Evolutionary conservation across 2,888 invertebrate species (phyloP).

Genomic region (Sarcophaga variegata): DNA sequence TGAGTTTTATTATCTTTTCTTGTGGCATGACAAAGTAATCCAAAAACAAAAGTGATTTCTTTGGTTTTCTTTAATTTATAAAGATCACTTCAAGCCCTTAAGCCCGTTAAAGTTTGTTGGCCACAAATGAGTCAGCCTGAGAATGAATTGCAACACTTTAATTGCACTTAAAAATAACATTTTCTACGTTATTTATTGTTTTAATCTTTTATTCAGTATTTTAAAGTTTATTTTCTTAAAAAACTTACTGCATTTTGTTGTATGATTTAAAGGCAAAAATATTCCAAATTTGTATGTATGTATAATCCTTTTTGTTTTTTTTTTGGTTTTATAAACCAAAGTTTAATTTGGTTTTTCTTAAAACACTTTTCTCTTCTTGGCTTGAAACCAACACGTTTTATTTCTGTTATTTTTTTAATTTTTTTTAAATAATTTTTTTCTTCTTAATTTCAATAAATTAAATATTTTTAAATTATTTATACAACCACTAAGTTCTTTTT

Average conservation of each 20-base stretch:
- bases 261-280: not conserved
- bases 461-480: conserved; percentile 12
- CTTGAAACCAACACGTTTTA: not conserved
- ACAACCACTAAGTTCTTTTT: not conserved
- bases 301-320: conserved; percentile 34
- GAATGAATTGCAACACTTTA: conserved; percentile 59
- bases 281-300: conserved; percentile 37
- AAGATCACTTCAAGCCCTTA: conserved; percentile 47
- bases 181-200: not conserved
- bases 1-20: not conserved
- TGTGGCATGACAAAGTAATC: conserved; percentile 9
- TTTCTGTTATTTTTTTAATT: conserved; percentile 7
- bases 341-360: not conserved
- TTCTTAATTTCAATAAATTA: conserved; percentile 17
- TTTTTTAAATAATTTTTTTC: conserved; percentile 19
- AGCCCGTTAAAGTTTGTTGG: not conserved
- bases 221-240: conserved; percentile 18
- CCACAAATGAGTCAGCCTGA: conserved; percentile 43
- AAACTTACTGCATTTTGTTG: conserved; percentile 65
- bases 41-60: not conserved
- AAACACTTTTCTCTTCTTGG: not conserved
- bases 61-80: not conserved
- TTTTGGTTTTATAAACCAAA: conserved; percentile 4
- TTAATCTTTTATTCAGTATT: not conserved
- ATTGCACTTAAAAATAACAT: conserved; percentile 21